Percentiles rank a stretch among this genome's conserved stretches.
phyloP scores from a whole-genome alignment of 2,113 vertebrate species.

The Nicator chloris region DNA sequence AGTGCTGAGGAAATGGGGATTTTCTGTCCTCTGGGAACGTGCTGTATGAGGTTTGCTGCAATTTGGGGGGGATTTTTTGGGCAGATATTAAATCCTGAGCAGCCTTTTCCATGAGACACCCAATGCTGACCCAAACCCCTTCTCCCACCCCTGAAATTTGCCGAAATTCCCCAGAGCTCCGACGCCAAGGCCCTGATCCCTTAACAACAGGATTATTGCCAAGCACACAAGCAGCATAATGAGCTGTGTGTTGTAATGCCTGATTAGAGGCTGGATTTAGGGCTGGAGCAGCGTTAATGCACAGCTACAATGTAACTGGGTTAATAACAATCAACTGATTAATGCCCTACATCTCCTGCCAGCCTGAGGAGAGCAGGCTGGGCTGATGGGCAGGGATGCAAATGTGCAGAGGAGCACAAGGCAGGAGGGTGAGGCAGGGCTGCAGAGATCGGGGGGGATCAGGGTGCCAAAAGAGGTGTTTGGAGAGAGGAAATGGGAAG shows the following conservation, averaged over 20 bases:
- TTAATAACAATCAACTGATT: conserved; percentile 42
- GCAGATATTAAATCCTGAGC: not conserved
- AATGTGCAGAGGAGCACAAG: not conserved
- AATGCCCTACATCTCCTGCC: not conserved
- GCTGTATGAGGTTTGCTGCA: rapidly evolving
- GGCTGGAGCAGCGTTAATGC: not conserved
- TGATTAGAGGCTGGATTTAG: conserved; percentile 26
- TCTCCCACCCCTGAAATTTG: not conserved
- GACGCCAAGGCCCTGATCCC: rapidly evolving
- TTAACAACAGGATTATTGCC: not conserved
- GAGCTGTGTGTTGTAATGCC: not conserved
- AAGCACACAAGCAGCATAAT: not conserved
- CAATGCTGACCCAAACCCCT: not conserved
- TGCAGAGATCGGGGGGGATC: not conserved
- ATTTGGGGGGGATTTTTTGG: not conserved
- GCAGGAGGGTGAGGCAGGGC: not conserved
- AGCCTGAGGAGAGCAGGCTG: not conserved
- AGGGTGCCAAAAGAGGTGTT: not conserved
- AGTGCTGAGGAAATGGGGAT: too few species aligned
- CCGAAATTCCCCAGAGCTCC: not conserved
- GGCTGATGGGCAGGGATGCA: not conserved
- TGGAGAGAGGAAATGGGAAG: not conserved
- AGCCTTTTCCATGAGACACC: too few species aligned
- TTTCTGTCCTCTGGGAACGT: not conserved
- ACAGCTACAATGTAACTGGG: not conserved